These are phyloP conservation scores for Papilio aristodemus DNA, from an alignment of 1,140 invertebrate genomes.

Conservation along the genomic window DNA sequence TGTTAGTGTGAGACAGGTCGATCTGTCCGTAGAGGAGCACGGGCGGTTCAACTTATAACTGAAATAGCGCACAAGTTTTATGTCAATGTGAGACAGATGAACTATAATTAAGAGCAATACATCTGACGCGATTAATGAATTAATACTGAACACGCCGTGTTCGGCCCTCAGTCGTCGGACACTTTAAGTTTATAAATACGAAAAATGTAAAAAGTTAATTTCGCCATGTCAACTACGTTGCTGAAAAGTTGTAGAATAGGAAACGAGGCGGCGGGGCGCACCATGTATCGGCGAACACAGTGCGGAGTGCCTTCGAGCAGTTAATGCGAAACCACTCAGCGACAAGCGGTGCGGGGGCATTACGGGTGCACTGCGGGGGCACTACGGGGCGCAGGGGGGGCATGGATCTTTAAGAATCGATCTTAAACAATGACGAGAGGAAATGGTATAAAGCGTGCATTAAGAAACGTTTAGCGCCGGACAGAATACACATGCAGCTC, in stretches of 20 bases:
- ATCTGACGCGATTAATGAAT: too few species aligned
- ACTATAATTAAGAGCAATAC: too few species aligned
- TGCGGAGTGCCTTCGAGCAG: conserved; percentile 33
- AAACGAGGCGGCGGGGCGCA: conserved; percentile 4
- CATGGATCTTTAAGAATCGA: conserved; percentile 43
- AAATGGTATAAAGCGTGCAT: conserved; percentile 44
- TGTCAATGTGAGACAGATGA: too few species aligned
- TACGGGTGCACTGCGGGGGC: conserved; percentile 2
- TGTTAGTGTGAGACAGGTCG: too few species aligned
- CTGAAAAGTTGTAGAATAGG: background rate
- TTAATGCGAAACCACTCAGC: conserved; percentile 49
- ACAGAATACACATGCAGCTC: background rate
- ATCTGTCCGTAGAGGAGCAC: too few species aligned
- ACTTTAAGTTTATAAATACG: too few species aligned
- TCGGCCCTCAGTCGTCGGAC: too few species aligned
- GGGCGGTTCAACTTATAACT: too few species aligned
- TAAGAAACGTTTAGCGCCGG: conserved; percentile 31
- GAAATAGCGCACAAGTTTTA: too few species aligned
- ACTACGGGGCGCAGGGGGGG: conserved; percentile 10
- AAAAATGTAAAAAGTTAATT: too few species aligned
- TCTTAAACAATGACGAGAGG: conserved; percentile 46
- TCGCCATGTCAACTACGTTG: too few species aligned
- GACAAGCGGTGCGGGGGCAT: conserved; percentile 27
- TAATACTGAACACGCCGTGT: too few species aligned
- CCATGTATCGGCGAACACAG: background rate